Conservation (phyloP, 2,888 invertebrate species). For the Tuta absoluta region DNA sequence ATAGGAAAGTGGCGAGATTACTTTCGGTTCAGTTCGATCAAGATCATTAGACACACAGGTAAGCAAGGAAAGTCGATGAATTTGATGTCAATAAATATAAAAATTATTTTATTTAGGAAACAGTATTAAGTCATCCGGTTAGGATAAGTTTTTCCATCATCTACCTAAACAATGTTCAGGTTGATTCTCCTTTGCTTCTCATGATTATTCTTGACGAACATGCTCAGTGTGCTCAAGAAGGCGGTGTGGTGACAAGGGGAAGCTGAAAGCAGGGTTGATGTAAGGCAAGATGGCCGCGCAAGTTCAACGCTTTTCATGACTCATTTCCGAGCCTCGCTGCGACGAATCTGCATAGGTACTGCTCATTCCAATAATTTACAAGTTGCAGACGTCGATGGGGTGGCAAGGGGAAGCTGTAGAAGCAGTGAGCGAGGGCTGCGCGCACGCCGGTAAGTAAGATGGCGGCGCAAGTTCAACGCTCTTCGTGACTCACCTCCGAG, state of each 20-base stretch:
- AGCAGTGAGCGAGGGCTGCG: slow-evolving; percentile 31
- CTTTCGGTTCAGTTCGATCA: not conserved
- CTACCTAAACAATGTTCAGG: too few species aligned
- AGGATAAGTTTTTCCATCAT: too few species aligned
- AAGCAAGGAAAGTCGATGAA: too few species aligned
- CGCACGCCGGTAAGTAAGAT: slow-evolving; percentile 45
- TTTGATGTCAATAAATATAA: too few species aligned
- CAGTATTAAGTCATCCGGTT: too few species aligned
- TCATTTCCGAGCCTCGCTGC: slow-evolving; percentile 59
- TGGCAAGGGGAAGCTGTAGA: slow-evolving; percentile 4
- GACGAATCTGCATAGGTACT: slow-evolving; percentile 44
- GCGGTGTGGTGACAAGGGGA: slow-evolving; percentile 37
- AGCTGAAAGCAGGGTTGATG: slow-evolving; percentile 48
- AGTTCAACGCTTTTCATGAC: slow-evolving; percentile 70
- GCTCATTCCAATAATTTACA: not conserved
- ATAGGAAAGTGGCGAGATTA: not conserved
- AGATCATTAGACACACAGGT: too few species aligned
- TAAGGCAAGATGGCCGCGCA: slow-evolving; percentile 52
- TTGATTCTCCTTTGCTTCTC: too few species aligned
- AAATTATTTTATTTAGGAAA: too few species aligned
- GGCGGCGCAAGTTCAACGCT: slow-evolving; percentile 63
- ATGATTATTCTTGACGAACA: too few species aligned
- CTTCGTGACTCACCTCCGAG: slow-evolving; percentile 65
- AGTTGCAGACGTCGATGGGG: not conserved
- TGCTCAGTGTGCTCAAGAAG: not conserved